These are phyloP conservation scores for Agrochola lychnidis DNA, from an alignment of 2,888 invertebrate species.

Conservation along the genomic window DNA sequence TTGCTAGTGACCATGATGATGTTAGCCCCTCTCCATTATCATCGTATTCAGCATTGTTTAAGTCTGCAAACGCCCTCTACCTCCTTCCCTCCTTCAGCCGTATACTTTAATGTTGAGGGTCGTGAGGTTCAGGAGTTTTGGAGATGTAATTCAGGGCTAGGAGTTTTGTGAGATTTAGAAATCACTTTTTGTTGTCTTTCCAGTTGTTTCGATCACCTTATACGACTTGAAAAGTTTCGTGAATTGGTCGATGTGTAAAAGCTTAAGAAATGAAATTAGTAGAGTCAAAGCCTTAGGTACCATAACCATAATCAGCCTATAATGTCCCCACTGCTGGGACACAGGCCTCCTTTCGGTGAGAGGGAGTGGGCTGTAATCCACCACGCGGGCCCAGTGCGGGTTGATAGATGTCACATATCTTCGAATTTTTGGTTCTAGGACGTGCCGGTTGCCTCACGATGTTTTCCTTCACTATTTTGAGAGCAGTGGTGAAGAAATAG, in stretches of 20 bases:
- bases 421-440: too few relatives aligned
- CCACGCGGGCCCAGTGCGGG: too few relatives aligned
- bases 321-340: too few relatives aligned
- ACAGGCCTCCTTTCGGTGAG: too few relatives aligned
- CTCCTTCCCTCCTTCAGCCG: background rate
- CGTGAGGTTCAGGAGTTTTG: background rate
- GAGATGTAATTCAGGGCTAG: background rate
- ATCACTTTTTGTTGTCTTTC: background rate
- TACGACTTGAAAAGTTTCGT: background rate
- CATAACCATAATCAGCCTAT: too few relatives aligned
- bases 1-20: background rate
- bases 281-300: background rate
- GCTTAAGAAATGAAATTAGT: background rate
- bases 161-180: background rate
- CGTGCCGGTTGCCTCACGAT: too few relatives aligned
- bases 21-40: background rate
- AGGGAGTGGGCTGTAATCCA: too few relatives aligned
- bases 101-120: background rate
- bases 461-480: too few relatives aligned
- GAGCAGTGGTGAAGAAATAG: too few relatives aligned
- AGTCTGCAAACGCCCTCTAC: background rate
- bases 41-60: background rate
- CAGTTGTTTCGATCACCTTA: background rate
- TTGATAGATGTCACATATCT: too few relatives aligned
- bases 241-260: background rate